Conservation (phyloP, 1,140 invertebrate genomes). For the Heliconius hermathena region DNA sequence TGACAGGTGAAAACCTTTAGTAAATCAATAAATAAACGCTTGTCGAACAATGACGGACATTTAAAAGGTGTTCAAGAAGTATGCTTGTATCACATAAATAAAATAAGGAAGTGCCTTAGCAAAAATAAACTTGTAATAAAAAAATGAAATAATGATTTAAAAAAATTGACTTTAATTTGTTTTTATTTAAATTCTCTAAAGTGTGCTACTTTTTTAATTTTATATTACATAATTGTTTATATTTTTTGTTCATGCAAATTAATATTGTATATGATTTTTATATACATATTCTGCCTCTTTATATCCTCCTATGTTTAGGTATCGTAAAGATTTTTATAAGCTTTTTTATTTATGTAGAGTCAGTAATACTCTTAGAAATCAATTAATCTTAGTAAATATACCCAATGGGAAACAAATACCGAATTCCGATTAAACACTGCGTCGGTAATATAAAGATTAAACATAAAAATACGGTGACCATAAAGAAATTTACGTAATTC, state of each 20-base stretch:
- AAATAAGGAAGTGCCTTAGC: neutral
- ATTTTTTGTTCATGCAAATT: too few species aligned
- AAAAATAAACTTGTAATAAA: neutral
- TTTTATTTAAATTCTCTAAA: too few species aligned
- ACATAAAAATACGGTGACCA: constrained; percentile 14
- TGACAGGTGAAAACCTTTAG: constrained; percentile 57
- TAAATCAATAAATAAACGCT: constrained; percentile 35
- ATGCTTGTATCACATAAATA: neutral
- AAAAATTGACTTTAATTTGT: neutral
- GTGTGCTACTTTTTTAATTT: too few species aligned
- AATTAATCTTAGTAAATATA: constrained; percentile 11
- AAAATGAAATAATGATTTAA: neutral
- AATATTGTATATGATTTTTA: too few species aligned
- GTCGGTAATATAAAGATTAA: constrained; percentile 9
- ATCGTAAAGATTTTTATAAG: too few species aligned
- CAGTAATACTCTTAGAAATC: neutral
- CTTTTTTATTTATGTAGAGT: neutral
- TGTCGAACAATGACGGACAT: constrained; percentile 3
- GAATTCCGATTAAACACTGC: neutral
- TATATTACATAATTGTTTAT: too few species aligned
- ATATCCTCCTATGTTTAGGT: too few species aligned
- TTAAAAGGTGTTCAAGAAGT: neutral
- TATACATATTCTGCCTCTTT: too few species aligned
- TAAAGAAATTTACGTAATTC: constrained; percentile 33
- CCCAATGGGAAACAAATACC: neutral